Evolutionary conservation across 35 echinoderm and acorn worm genomes (phyloP).

Genomic region (Chiridota heheva): DNA sequence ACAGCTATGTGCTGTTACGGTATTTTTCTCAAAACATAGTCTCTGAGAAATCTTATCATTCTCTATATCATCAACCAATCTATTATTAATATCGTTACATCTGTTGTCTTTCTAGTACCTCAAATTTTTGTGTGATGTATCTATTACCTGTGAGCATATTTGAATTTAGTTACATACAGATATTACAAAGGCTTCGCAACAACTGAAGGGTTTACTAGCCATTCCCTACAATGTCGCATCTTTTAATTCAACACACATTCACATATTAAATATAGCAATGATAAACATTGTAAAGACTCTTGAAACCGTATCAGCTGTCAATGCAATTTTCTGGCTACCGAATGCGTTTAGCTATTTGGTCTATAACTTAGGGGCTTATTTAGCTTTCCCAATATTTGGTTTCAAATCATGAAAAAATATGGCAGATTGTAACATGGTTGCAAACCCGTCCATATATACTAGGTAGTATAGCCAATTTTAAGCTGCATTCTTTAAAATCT

Average conservation of each 20-base stretch:
- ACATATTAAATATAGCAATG: no score
- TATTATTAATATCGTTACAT: conserved; percentile 54
- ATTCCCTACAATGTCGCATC: neutral
- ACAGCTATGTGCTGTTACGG: conserved; percentile 79
- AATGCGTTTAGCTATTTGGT: conserved; percentile 74
- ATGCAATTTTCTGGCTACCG: conserved; percentile 82
- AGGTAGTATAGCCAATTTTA: conserved; percentile 73
- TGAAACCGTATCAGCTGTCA: conserved; percentile 65
- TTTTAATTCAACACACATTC: neutral
- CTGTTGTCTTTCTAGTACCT: conserved; percentile 16
- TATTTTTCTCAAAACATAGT: conserved; percentile 60
- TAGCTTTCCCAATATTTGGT: conserved; percentile 45
- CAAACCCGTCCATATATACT: conserved; percentile 76
- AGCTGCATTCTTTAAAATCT: conserved; percentile 31
- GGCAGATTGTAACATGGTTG: conserved; percentile 76
- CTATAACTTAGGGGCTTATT: conserved; percentile 55
- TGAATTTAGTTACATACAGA: conserved; percentile 13
- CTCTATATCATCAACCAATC: conserved; percentile 84
- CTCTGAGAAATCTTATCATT: conserved; percentile 67
- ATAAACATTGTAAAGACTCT: conserved; percentile 81
- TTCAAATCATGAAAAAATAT: conserved; percentile 39
- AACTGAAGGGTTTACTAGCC: neutral
- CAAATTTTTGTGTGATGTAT: neutral
- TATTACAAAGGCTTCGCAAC: conserved; percentile 22
- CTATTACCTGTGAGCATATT: conserved; percentile 24